Evolutionary conservation across 2,113 vertebrate genomes (phyloP).

Genomic region (Pleuronectes platessa): DNA sequence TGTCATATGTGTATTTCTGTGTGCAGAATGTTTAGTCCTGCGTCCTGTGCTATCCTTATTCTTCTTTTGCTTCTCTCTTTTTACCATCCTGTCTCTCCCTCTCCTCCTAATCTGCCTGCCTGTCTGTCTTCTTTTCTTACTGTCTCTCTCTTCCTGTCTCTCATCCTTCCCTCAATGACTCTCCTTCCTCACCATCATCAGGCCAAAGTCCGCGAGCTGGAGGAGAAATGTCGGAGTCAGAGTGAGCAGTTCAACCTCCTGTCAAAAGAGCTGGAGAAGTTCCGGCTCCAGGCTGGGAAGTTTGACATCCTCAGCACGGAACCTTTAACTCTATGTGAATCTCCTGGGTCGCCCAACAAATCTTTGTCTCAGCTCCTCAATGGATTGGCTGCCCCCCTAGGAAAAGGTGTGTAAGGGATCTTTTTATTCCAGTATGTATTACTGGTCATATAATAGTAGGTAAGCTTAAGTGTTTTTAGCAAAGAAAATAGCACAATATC

Average conservation of each 20-base stretch:
- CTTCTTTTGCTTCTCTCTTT: conserved; percentile 22
- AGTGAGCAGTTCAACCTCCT: conserved; percentile 97
- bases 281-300: conserved; percentile 91
- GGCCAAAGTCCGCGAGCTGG: conserved; percentile 96
- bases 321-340: conserved; percentile 75
- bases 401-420: conserved; percentile 85
- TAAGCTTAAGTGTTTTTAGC: too few species aligned
- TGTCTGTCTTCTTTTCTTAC: conserved; percentile 2
- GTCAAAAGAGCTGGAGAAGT: conserved; percentile 92
- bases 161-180: conserved; percentile 19
- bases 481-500: too few species aligned
- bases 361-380: conserved; percentile 89
- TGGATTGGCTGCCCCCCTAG: conserved; percentile 87
- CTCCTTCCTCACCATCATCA: conserved; percentile 65
- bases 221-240: conserved; percentile 95
- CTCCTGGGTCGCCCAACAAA: conserved; percentile 84
- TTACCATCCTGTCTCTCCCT: conserved; percentile 12
- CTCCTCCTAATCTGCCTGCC: conserved; percentile 13
- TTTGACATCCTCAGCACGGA: conserved; percentile 88
- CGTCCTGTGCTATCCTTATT: conserved; percentile 22
- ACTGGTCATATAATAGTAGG: neutral
- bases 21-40: conserved; percentile 7
- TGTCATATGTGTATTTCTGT: conserved; percentile 33
- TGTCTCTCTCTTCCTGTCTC: conserved; percentile 2
- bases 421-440: neutral